phyloP scores from a whole-genome alignment of 2,797 vertebrate species.

The Dendrocincla fuliginosa region DNA sequence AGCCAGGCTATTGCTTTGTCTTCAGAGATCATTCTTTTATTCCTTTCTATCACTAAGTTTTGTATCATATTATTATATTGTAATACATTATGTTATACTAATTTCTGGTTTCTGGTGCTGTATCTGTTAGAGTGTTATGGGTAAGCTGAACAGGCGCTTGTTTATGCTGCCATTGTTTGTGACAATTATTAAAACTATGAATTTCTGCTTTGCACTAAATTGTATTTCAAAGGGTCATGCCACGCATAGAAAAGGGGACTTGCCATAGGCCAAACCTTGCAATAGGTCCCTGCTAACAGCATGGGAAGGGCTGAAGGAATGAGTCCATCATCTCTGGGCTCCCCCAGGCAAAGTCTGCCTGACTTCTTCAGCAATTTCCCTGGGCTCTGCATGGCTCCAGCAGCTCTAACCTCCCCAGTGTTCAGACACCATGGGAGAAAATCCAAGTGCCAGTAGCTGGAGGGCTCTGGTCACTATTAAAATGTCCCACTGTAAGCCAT shows the following conservation, averaged over 20 bases:
- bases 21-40: neutral
- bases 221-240: neutral
- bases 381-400: neutral
- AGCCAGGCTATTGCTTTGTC: neutral
- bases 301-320: neutral
- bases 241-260: neutral
- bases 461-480: neutral
- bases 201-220: neutral
- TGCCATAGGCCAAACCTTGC: neutral
- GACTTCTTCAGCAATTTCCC: neutral
- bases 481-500: neutral
- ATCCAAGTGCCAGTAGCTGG: neutral
- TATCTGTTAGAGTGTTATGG: neutral
- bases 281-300: neutral
- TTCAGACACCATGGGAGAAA: neutral
- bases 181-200: neutral
- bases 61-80: neutral
- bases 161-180: neutral
- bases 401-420: neutral
- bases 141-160: neutral
- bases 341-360: neutral
- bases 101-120: neutral
- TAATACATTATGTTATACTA: neutral
- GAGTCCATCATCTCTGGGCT: accelerated
- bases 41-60: neutral